Evolutionary conservation across 2,113 vertebrate species (phyloP).

Genomic region (Calypte anna): DNA sequence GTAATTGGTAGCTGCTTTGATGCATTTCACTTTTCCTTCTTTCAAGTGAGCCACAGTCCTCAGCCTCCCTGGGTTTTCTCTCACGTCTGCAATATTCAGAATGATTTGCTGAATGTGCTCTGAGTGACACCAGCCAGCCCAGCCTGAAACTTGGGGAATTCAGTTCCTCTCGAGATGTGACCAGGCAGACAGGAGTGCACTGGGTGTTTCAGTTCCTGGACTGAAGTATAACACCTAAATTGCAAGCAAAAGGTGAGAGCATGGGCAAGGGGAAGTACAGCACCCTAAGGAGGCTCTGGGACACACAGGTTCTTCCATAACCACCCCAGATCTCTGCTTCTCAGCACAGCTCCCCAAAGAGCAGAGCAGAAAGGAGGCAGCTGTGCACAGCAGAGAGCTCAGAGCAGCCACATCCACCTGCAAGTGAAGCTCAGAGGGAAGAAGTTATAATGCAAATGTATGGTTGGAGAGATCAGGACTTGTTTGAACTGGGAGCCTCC

Average conservation of each 20-base stretch:
- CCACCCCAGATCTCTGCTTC: not conserved
- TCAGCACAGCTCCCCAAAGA: not conserved
- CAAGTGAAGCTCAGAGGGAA: not conserved
- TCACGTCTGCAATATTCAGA: not conserved
- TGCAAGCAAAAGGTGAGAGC: not conserved
- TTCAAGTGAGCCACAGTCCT: not conserved
- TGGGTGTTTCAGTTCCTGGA: not conserved
- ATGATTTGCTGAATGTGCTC: not conserved
- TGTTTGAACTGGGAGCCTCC: not conserved
- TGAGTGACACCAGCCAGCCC: not conserved
- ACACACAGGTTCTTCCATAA: not conserved
- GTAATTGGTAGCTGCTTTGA: not conserved
- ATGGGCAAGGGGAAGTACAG: not conserved
- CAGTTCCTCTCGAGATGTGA: not conserved
- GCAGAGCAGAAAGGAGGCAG: not conserved
- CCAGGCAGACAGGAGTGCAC: not conserved
- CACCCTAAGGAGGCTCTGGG: not conserved
- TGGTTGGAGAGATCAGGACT: not conserved
- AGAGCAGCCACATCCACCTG: not conserved
- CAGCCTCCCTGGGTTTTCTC: not conserved
- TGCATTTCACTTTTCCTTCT: conserved; percentile 27
- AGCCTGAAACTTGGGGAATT: not conserved
- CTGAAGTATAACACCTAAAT: not conserved
- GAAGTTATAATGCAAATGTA: not conserved
- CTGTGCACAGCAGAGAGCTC: not conserved